A percentile compares a stretch with the other conserved stretches of the same genome.
These are phyloP conservation scores for Hypotaenidia okinawae DNA, from an alignment of 2,797 vertebrate species.

Conservation along the genomic window DNA sequence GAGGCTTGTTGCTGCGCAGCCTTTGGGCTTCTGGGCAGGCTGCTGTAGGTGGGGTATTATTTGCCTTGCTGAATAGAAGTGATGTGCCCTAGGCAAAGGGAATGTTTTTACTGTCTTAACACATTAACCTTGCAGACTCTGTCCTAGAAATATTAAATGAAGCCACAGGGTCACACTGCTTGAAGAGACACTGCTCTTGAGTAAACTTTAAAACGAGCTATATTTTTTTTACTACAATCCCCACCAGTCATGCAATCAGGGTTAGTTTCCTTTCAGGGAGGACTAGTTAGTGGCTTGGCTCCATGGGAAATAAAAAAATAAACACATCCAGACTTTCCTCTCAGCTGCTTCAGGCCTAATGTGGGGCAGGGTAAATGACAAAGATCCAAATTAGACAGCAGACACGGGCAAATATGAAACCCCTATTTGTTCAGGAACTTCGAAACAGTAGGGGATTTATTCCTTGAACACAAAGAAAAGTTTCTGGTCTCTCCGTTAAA, in stretches of 20 bases:
- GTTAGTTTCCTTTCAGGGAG: background rate
- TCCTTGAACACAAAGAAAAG: background rate
- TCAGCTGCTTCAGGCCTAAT: background rate
- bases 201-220: slow-evolving; percentile 12
- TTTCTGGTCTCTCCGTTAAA: background rate
- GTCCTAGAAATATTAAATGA: slow-evolving; percentile 53
- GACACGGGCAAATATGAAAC: background rate
- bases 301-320: slow-evolving; percentile 30
- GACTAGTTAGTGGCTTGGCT: fast-evolving
- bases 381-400: background rate
- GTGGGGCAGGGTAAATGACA: background rate
- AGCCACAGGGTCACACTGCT: background rate
- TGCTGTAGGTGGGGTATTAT: slow-evolving; percentile 60
- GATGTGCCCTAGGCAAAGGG: slow-evolving; percentile 60
- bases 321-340: slow-evolving; percentile 23
- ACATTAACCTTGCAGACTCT: slow-evolving; percentile 50
- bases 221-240: background rate
- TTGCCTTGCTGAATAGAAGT: slow-evolving; percentile 67
- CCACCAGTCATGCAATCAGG: background rate
- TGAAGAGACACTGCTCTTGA: background rate
- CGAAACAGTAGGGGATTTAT: slow-evolving; percentile 1
- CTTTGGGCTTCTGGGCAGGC: slow-evolving; percentile 62
- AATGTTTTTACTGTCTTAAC: slow-evolving; percentile 62
- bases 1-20: slow-evolving; percentile 72
- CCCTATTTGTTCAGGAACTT: slow-evolving; percentile 20